A percentile compares a stretch with the other conserved stretches of the same genome.
Evolutionary conservation across 2,113 vertebrate species (phyloP).

Genomic region (Psettodes erumei): DNA sequence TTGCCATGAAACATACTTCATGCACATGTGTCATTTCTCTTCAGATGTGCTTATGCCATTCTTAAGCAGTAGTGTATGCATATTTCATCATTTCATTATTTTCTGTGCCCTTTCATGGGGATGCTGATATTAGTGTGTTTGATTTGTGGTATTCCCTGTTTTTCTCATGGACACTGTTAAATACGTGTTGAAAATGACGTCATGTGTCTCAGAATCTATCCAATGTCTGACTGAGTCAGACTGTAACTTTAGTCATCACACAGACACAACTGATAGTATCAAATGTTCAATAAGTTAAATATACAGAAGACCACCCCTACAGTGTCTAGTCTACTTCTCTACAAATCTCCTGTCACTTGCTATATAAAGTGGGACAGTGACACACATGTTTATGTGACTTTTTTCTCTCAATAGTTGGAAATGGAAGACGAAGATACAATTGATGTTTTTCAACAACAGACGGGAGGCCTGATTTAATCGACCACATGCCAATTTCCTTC

Average conservation of each 20-base stretch:
- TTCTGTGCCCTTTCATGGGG: neutral
- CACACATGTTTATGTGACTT: neutral
- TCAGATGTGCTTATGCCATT: neutral
- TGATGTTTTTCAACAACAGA: slow-evolving; percentile 99
- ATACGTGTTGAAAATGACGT: neutral
- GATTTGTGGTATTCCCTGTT: neutral
- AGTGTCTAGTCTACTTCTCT: neutral
- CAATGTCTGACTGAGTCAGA: neutral
- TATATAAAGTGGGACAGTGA: neutral
- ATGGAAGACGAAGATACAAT: slow-evolving; percentile 99
- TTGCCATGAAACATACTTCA: neutral
- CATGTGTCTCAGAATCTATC: neutral
- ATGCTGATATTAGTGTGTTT: neutral
- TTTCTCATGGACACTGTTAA: neutral
- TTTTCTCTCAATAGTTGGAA: slow-evolving; percentile 90
- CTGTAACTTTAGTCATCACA: slow-evolving; percentile 3
- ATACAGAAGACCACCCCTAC: neutral
- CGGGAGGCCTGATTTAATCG: slow-evolving; percentile 91
- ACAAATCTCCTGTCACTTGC: neutral
- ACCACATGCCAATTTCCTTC: slow-evolving; percentile 74
- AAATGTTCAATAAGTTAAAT: neutral
- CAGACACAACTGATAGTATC: neutral
- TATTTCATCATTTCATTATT: slow-evolving; percentile 23
- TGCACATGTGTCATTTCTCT: neutral
- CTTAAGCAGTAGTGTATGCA: neutral